Evolutionary conservation across 2,888 invertebrate genomes (phyloP).

Genomic region (Tineola bisselliella): DNA sequence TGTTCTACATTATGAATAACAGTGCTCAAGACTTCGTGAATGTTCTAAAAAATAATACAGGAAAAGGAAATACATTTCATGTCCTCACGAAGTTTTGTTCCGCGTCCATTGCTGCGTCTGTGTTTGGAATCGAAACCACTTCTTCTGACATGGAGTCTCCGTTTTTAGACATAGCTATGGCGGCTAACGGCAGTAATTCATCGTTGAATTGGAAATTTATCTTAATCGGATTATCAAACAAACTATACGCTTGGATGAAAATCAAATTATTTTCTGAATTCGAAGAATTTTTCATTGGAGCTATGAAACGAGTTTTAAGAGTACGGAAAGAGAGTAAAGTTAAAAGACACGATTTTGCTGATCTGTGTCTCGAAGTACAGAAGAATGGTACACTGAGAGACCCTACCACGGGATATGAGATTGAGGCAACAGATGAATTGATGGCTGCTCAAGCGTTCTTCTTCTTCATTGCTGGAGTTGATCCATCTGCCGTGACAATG

Average conservation of each 20-base stretch:
- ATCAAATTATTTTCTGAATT: conserved; percentile 31
- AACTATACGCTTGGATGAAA: conserved; percentile 24
- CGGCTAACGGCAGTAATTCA: conserved; percentile 22
- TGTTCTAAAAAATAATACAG: conserved; percentile 25
- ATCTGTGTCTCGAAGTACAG: conserved; percentile 37
- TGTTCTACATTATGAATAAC: conserved; percentile 43
- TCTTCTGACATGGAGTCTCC: conserved; percentile 34
- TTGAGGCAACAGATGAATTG: conserved; percentile 39
- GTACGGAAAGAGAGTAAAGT: conserved; percentile 29
- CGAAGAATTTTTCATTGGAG: conserved; percentile 36
- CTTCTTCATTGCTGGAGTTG: conserved; percentile 47
- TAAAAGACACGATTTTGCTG: conserved; percentile 39
- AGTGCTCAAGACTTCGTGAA: conserved; percentile 36
- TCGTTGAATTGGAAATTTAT: conserved; percentile 26
- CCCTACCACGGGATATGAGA: conserved; percentile 27
- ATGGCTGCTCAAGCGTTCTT: conserved; percentile 44
- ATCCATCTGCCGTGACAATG: conserved; percentile 39
- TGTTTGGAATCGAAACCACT: conserved; percentile 42
- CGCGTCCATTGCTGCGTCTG: conserved; percentile 37
- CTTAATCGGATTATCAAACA: conserved; percentile 20
- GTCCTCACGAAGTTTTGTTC: conserved; percentile 29
- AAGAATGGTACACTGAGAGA: conserved; percentile 33
- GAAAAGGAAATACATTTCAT: conserved; percentile 24
- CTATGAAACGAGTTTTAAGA: conserved; percentile 35
- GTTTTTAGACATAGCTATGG: conserved; percentile 28